Conservation (phyloP, 2,113 vertebrate genomes). For the Anhinga rufa region DNA sequence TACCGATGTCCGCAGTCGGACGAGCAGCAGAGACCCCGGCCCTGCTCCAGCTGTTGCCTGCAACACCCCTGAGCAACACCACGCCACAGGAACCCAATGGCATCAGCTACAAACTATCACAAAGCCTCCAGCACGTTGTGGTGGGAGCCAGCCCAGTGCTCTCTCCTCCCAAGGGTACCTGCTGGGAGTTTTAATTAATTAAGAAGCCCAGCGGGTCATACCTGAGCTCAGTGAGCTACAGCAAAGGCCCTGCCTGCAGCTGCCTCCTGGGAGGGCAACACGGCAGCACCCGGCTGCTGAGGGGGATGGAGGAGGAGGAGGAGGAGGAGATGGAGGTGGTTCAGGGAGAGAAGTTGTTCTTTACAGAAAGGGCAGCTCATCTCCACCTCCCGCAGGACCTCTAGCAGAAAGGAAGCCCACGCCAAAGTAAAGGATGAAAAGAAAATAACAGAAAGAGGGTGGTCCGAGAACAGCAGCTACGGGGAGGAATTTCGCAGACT, state of each 20-base stretch:
- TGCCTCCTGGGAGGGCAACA: background rate
- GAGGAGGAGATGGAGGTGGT: background rate
- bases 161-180: background rate
- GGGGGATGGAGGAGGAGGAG: background rate
- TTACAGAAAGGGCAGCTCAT: background rate
- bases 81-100: accelerated
- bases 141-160: background rate
- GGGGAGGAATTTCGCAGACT: background rate
- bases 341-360: background rate
- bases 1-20: accelerated
- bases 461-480: background rate
- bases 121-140: background rate
- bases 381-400: background rate
- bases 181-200: background rate
- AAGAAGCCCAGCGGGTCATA: background rate
- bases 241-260: background rate
- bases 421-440: conserved; percentile 25
- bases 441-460: background rate
- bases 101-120: background rate
- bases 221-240: background rate
- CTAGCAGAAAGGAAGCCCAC: background rate
- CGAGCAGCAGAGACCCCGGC: background rate
- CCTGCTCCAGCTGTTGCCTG: background rate
- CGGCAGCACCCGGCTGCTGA: background rate
- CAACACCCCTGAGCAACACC: background rate